These are phyloP conservation scores for Rostratula benghalensis DNA, from an alignment of 2,113 vertebrate genomes.

Conservation along the genomic window DNA sequence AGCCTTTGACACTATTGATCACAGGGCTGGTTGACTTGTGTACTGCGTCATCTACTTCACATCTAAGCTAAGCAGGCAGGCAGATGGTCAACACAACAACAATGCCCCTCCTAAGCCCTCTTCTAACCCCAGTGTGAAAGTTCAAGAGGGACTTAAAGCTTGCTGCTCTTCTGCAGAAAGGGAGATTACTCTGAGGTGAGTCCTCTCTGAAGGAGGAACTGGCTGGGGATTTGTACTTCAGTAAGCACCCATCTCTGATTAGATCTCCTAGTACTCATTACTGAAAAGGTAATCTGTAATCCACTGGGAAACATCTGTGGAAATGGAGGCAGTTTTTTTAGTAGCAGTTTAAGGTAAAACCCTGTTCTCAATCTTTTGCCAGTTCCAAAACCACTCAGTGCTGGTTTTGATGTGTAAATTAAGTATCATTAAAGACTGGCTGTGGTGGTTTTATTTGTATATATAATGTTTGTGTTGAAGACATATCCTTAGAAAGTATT, in stretches of 20 bases:
- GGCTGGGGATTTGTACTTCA: neutral
- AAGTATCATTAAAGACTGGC: neutral
- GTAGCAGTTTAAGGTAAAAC: neutral
- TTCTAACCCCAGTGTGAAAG: neutral
- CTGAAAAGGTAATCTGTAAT: neutral
- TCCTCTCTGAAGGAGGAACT: neutral
- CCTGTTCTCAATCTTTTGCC: neutral
- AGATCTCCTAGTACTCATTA: neutral
- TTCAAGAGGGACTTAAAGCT: neutral
- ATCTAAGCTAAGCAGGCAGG: neutral
- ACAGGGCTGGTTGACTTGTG: neutral
- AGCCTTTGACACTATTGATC: neutral
- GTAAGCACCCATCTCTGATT: neutral
- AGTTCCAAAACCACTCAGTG: neutral
- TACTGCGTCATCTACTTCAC: neutral
- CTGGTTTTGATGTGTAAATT: slow-evolving; percentile 14
- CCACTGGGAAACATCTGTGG: neutral
- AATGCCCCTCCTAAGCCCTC: neutral
- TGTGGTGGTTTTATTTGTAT: slow-evolving; percentile 13
- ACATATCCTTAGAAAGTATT: neutral
- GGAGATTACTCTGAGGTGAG: neutral
- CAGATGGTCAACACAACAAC: neutral
- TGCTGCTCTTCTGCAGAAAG: neutral
- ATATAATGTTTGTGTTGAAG: neutral
- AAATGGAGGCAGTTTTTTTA: neutral